A percentile compares a stretch with the other conserved stretches of the same genome.
These are phyloP conservation scores for Piprites chloris DNA, from an alignment of 2,113 vertebrate species.

Conservation along the genomic window DNA sequence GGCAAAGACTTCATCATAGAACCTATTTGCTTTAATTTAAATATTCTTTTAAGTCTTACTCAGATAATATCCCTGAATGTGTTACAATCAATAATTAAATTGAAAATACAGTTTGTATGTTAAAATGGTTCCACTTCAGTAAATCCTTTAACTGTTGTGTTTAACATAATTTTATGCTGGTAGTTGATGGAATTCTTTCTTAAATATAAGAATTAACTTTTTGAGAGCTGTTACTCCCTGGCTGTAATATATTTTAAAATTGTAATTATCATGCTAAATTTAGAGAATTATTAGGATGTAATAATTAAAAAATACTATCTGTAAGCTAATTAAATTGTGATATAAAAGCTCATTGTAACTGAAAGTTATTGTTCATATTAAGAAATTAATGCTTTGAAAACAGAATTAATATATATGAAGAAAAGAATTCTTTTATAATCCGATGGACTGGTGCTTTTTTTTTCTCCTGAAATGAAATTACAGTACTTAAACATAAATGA, in stretches of 20 bases:
- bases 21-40: not conserved
- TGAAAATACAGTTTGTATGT: not conserved
- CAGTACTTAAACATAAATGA: constrained; percentile 29
- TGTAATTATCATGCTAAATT: not conserved
- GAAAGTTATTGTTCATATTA: not conserved
- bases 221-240: not conserved
- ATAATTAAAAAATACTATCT: not conserved
- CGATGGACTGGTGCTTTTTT: not conserved
- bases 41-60: not conserved
- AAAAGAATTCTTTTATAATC: not conserved
- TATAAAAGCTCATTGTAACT: not conserved
- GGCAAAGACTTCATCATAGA: not conserved
- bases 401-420: not conserved
- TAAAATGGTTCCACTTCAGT: not conserved
- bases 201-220: not conserved
- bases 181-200: not conserved
- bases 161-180: not conserved
- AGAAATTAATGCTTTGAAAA: constrained; percentile 2
- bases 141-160: not conserved
- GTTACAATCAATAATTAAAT: not conserved
- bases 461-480: not conserved
- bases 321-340: not conserved
- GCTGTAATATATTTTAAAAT: not conserved
- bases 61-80: not conserved
- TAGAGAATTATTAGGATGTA: not conserved